Percentiles rank a stretch among this genome's conserved stretches.
Conservation (phyloP, 2,888 invertebrate genomes). For the Phaedon cochleariae region DNA sequence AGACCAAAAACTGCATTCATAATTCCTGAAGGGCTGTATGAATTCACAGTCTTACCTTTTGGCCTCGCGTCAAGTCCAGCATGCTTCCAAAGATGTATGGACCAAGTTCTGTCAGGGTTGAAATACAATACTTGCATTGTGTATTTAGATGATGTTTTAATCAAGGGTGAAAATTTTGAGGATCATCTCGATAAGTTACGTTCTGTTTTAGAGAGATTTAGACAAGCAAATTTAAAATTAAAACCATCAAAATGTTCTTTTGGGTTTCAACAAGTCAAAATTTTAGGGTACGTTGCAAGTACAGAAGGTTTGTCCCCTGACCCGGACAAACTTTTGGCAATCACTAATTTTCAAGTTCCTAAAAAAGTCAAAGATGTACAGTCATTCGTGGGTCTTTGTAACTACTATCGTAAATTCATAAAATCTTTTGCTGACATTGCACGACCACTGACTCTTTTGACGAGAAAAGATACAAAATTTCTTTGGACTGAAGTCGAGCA, state of each 20-base stretch:
- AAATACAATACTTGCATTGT: not conserved
- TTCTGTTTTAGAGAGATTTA: not conserved
- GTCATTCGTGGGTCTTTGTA: not conserved
- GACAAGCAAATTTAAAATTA: not conserved
- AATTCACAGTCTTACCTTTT: not conserved
- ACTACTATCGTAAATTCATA: not conserved
- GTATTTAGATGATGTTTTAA: too few species aligned
- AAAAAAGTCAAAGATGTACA: slow-evolving; percentile 6
- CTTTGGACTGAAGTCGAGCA: not conserved
- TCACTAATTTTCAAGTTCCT: not conserved
- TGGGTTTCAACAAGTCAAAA: not conserved
- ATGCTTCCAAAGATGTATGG: slow-evolving; percentile 7
- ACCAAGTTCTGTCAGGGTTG: not conserved
- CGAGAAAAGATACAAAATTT: slow-evolving; percentile 1
- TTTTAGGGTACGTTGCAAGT: not conserved
- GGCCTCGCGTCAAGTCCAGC: not conserved
- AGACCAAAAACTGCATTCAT: not conserved
- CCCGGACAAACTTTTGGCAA: not conserved
- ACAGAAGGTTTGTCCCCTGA: not conserved
- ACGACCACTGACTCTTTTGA: not conserved
- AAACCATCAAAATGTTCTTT: not conserved
- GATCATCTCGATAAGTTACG: not conserved
- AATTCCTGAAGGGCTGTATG: not conserved
- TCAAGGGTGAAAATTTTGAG: not conserved
- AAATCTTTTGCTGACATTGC: not conserved